These are phyloP conservation scores for Stegodyphus mimosarum DNA, from an alignment of 1,140 invertebrate species.

Conservation along the genomic window DNA sequence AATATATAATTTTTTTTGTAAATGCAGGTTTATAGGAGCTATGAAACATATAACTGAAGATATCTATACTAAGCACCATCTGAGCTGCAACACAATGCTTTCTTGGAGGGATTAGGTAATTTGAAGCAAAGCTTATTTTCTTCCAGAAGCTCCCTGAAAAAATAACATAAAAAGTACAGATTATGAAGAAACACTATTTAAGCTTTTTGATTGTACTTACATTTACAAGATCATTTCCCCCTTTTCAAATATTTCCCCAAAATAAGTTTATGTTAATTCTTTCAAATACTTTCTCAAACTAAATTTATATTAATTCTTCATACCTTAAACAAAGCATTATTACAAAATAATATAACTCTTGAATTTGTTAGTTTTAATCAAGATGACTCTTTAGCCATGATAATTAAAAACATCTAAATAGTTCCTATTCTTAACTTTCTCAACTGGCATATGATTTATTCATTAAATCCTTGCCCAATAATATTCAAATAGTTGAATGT, in stretches of 20 bases:
- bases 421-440: too few relatives aligned
- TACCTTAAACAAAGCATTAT: background rate
- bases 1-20: slow-evolving; percentile 8
- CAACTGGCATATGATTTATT: too few relatives aligned
- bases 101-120: background rate
- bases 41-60: background rate
- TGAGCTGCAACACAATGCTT: background rate
- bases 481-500: too few relatives aligned
- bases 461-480: too few relatives aligned
- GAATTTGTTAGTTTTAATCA: too few relatives aligned
- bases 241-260: background rate
- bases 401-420: too few relatives aligned
- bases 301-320: background rate
- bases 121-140: slow-evolving; percentile 16
- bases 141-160: slow-evolving; percentile 43
- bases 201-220: background rate
- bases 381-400: too few relatives aligned
- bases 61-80: slow-evolving; percentile 31
- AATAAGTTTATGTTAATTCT: background rate
- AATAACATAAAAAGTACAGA: background rate
- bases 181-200: background rate
- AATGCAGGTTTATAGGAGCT: slow-evolving; percentile 21
- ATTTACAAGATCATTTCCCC: background rate
- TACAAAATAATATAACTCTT: background rate
- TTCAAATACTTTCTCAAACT: background rate